Evolutionary conservation across 2,888 invertebrate genomes (phyloP).

Genomic region (Caenorhabditis drosophilae): DNA sequence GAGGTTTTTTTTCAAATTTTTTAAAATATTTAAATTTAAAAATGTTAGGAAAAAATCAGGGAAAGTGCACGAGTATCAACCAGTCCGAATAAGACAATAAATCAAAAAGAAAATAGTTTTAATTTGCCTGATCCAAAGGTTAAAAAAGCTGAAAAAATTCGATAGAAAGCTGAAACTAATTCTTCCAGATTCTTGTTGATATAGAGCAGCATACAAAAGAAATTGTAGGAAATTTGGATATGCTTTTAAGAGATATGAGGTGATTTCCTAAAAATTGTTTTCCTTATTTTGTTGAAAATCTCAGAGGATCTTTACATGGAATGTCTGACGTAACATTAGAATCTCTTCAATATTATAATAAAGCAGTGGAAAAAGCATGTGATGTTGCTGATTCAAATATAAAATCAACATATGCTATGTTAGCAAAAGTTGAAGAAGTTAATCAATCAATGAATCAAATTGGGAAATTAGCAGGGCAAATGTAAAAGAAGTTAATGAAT

Average conservation of each 20-base stretch:
- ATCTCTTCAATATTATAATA: constrained; percentile 58
- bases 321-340: constrained; percentile 65
- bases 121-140: constrained; percentile 45
- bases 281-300: neutral
- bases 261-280: constrained; percentile 7
- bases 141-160: neutral
- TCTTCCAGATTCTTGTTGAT: constrained; percentile 49
- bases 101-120: neutral
- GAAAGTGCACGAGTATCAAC: constrained; percentile 37
- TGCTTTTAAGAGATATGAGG: constrained; percentile 62
- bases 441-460: constrained; percentile 58
- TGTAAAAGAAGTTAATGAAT: constrained; percentile 40
- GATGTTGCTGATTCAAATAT: constrained; percentile 64
- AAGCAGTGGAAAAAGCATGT: constrained; percentile 56
- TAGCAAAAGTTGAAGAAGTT: constrained; percentile 66
- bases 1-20: constrained; percentile 22
- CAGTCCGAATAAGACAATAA: constrained; percentile 14
- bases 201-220: constrained; percentile 59
- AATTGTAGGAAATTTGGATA: constrained; percentile 62
- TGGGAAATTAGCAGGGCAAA: constrained; percentile 56
- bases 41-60: constrained; percentile 29
- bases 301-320: constrained; percentile 58
- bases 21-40: neutral
- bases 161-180: neutral
- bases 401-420: constrained; percentile 63